These are phyloP conservation scores for Trisateles emortualis DNA, from an alignment of 2,888 invertebrate species.

Conservation along the genomic window DNA sequence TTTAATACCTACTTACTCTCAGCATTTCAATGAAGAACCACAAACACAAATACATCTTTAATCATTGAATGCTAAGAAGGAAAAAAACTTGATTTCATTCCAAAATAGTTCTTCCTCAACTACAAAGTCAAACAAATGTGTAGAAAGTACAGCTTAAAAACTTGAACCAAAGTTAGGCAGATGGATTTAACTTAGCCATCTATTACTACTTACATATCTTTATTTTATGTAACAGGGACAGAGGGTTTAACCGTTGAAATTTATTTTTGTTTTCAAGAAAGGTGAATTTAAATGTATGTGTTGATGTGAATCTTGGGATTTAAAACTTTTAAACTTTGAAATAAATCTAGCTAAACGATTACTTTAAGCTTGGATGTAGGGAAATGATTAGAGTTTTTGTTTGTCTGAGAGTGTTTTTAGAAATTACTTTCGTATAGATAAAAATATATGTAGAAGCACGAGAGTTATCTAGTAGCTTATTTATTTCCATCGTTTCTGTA, in stretches of 20 bases:
- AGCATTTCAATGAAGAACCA: too few species aligned
- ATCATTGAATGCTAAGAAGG: background rate
- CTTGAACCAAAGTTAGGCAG: conserved; percentile 23
- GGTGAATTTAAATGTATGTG: conserved; percentile 7
- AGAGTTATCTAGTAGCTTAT: too few species aligned
- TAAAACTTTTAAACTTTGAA: background rate
- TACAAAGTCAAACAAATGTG: conserved; percentile 27
- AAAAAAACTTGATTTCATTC: conserved; percentile 6
- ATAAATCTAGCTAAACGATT: too few species aligned
- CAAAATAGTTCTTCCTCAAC: conserved; percentile 27
- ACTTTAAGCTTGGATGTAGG: too few species aligned
- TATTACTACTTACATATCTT: conserved; percentile 28
- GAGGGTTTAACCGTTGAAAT: background rate
- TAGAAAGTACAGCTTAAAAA: conserved; percentile 36
- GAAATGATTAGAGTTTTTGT: too few species aligned
- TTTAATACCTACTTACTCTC: too few species aligned
- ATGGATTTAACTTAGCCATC: conserved; percentile 29
- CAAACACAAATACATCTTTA: background rate
- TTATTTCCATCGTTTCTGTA: too few species aligned
- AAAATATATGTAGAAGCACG: too few species aligned
- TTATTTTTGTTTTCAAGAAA: conserved; percentile 7
- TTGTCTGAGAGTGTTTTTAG: too few species aligned
- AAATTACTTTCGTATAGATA: too few species aligned
- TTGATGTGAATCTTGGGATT: background rate
- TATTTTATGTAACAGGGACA: conserved; percentile 15